Base-by-base conservation (phyloP, 1,140 invertebrate genomes). In the Ctenoplectra terminalis region DNA sequence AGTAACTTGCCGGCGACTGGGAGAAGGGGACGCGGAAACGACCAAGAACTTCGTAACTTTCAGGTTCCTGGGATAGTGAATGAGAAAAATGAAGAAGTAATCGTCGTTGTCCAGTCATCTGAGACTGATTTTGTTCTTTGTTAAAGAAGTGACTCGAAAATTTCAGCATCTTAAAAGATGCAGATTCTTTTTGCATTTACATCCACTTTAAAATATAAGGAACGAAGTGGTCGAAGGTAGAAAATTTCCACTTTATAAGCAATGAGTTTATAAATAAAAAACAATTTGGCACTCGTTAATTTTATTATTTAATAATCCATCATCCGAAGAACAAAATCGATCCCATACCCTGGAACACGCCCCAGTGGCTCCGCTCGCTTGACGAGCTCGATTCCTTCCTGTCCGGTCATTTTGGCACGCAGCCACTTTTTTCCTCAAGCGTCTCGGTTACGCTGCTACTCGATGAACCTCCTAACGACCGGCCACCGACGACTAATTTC, bases 401-500 rank as follows among this genome's bases (percentile, higher is more conserved):
- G 15, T 8, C 20, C 3, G 15, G 15, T 50, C 52, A n/a, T 54
- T 64, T 73, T 75, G 79, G 54, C 54, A 17, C 23, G 34, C 15
- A 26, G 71, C 78, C 78, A 80, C 48, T 52, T 63, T 46, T 85
- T 78, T 67, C 52, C 48, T 54, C 5, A 11, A 50, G 52, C 20
- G 60, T 63, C 71, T 61, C 46, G 52, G 48, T 43, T 81, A 46
- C 50, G 37, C 56, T 50, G 52, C 34, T 34, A 31, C 34, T 66
- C 74, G 72, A 82, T 73, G 73, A 61, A 73, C 79, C 46, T 56
- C 48, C 61, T 82, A 86, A 86, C 83, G 79, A 82, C 75, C 73
- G 23, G 20, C 13, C n/a, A 34, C 69, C 50, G 48, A 56, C 71
- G 66, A 79, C 75, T 87, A 87, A 87, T 87, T 86, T 75, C 66